These are phyloP conservation scores for Polyploca ridens DNA, from an alignment of 2,888 invertebrate species.

Conservation along the genomic window DNA sequence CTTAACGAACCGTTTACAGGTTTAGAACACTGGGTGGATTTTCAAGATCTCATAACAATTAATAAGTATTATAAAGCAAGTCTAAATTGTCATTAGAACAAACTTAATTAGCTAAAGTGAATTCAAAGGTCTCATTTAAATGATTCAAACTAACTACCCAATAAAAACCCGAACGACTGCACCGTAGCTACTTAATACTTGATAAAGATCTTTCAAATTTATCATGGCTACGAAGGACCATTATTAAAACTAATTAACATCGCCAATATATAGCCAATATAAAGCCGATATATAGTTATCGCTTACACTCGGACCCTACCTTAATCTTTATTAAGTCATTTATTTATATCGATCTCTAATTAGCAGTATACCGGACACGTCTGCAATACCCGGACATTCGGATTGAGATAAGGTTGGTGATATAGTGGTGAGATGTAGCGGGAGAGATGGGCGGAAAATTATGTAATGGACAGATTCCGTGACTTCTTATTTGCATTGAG, in stretches of 20 bases:
- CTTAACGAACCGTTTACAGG: no score
- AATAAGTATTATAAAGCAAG: no score
- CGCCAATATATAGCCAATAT: not conserved
- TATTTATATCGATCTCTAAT: conserved; percentile 24
- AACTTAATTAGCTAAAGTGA: not conserved
- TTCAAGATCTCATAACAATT: no score
- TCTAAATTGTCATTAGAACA: not conserved
- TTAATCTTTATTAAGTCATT: conserved; percentile 30
- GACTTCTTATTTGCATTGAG: no score
- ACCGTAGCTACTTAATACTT: not conserved
- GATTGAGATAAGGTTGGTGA: not conserved
- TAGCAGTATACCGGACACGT: conserved; percentile 11
- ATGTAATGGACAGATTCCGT: not conserved
- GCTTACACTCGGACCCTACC: conserved; percentile 15
- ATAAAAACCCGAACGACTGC: not conserved
- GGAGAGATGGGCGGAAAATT: not conserved
- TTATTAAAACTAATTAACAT: not conserved
- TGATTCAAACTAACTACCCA: not conserved
- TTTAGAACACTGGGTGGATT: no score
- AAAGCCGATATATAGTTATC: not conserved
- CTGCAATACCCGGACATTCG: not conserved
- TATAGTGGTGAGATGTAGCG: not conserved
- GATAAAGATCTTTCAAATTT: not conserved
- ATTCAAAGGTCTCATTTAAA: conserved; percentile 8
- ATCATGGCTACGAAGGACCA: not conserved